phyloP scores from a whole-genome alignment of 2,888 invertebrate species.

The Pachymerium ferrugineum region DNA sequence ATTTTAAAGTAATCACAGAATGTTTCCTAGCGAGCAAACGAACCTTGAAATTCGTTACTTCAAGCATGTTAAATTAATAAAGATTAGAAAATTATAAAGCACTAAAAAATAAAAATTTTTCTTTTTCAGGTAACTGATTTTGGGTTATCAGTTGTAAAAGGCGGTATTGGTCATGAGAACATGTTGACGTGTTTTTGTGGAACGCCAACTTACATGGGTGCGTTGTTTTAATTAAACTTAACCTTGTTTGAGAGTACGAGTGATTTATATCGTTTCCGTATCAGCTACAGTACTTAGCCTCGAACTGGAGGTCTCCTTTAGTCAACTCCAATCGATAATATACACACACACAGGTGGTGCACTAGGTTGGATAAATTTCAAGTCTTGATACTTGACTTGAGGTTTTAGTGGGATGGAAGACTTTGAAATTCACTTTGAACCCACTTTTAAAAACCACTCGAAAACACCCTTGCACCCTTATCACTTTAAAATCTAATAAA shows the following conservation, averaged over 20 bases:
- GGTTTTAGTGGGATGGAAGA: constrained; percentile 7
- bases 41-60: too few relatives aligned
- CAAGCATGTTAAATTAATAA: too few relatives aligned
- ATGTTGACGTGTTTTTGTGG: constrained; percentile 57
- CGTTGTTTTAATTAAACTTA: constrained; percentile 1
- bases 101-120: too few relatives aligned
- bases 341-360: constrained; percentile 20
- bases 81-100: too few relatives aligned
- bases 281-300: neutral
- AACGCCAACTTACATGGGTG: constrained; percentile 56
- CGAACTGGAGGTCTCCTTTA: neutral
- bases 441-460: neutral
- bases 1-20: neutral
- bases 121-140: constrained; percentile 50
- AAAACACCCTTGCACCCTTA: too few relatives aligned
- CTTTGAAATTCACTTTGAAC: neutral
- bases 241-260: constrained; percentile 20
- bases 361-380: constrained; percentile 18
- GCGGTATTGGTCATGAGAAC: constrained; percentile 51
- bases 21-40: too few relatives aligned
- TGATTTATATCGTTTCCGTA: neutral
- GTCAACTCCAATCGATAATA: constrained; percentile 5
- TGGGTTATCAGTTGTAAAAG: constrained; percentile 55
- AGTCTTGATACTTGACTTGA: constrained; percentile 24
- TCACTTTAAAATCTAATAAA: neutral